Conservation (phyloP, 2,797 vertebrate species). For the Masticophis lateralis region DNA sequence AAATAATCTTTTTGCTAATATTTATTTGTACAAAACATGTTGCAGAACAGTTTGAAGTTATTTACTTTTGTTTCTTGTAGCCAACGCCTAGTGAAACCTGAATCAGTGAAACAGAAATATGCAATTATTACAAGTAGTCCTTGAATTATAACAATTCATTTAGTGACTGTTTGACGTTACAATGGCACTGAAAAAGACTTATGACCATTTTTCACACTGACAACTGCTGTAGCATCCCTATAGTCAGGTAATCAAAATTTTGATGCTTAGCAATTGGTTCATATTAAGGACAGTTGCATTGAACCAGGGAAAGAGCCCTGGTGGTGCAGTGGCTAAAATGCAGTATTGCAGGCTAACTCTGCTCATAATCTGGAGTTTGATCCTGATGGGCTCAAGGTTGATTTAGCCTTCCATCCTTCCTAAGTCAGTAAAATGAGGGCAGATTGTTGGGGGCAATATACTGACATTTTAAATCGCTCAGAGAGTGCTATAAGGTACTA, state of each 20-base stretch:
- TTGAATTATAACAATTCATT: background rate
- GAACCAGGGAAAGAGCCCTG: background rate
- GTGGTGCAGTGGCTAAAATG: background rate
- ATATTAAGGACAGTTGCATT: background rate
- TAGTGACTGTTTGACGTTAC: background rate
- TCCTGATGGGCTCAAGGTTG: background rate
- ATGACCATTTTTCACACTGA: background rate
- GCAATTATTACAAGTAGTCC: background rate
- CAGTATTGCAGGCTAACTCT: background rate
- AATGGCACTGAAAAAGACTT: background rate
- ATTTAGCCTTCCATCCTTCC: background rate
- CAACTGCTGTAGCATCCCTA: too few species aligned
- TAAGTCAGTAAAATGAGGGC: background rate
- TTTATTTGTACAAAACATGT: background rate
- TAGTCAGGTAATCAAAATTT: too few species aligned
- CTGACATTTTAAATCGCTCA: background rate
- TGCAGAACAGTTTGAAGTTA: background rate
- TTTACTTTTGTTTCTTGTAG: background rate
- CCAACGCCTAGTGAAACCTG: background rate
- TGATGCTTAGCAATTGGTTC: too few species aligned
- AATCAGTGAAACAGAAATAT: background rate
- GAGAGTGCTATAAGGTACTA: background rate
- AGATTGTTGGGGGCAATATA: background rate
- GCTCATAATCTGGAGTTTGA: background rate
- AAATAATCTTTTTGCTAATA: background rate